Evolutionary conservation across 2,113 vertebrate genomes (phyloP), one percentile per base, ranked within the genome.

Genomic region (Chaetorhynchus papuensis): DNA sequence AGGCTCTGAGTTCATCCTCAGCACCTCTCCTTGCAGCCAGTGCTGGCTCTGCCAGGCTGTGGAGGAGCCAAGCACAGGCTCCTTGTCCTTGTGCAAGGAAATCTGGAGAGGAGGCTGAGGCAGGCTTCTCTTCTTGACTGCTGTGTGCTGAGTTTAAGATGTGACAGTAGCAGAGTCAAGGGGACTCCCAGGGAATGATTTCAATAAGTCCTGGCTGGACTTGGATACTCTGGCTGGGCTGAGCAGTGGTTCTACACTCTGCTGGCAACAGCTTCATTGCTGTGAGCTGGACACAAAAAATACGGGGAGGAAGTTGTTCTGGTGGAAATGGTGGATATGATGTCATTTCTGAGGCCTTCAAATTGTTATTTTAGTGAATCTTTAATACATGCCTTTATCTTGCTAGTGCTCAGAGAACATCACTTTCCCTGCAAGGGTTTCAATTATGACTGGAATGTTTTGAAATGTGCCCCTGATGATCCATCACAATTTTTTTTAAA

Each of bases 401-500:
- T 47, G 39, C 65, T 86, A 6, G 39, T 54, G 71, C 79, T 86
- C 7, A 14, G 19, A 80, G 86, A 85, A 15, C 33, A 80, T 69
- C 39, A 15, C 56, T 95, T 94, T 93, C 42, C 41, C 59, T 80
- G 60, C 35, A 89, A 96, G 53, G 83, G 66, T 92, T 98, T 94
- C 64, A 89, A 31, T 95, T 95, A 83, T 3, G 8, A 57, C 79
- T 69, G 56, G 69, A 82, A 21, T 68, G 81, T 95, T 96, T 92
- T 94, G 56, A 97, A 96, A 97, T 90, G 76, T 82, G 89, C 90
- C 78, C 7, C 49, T 90, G 39, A 92, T 96, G 90, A 96, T 97
- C 96, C 97, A 97, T 97, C 91, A 63, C 28, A 9, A 15, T 87
- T 86, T 97, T 75, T 96, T 94, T 91, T 92, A 88, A 94, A 95